These are phyloP conservation scores for Setophaga coronata DNA, from an alignment of 2,113 vertebrate species.

Conservation along the genomic window DNA sequence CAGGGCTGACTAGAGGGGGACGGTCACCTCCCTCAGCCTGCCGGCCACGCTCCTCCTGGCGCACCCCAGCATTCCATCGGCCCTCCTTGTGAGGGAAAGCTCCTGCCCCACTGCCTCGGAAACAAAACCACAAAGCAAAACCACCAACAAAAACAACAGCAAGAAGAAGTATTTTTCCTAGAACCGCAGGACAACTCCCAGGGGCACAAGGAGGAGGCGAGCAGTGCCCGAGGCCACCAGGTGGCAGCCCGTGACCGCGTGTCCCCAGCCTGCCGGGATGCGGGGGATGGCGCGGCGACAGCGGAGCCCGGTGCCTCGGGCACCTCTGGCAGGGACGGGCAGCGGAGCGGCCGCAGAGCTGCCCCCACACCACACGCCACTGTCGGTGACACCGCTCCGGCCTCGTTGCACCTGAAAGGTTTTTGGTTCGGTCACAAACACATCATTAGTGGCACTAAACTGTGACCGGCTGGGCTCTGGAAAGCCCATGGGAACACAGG, in stretches of 20 bases:
- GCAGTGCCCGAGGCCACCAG: neutral
- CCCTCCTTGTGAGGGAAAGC: neutral
- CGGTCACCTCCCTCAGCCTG: accelerated
- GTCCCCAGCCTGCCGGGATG: neutral
- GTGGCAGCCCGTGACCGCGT: neutral
- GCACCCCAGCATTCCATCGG: no score
- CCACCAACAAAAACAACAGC: neutral
- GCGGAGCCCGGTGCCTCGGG: accelerated
- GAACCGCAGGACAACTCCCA: accelerated
- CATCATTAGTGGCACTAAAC: accelerated
- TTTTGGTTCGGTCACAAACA: neutral
- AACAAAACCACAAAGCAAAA: neutral
- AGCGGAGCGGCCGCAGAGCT: no score
- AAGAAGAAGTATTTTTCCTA: accelerated
- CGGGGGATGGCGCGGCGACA: accelerated
- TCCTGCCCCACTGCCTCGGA: neutral
- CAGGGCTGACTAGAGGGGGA: accelerated
- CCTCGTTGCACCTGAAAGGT: accelerated
- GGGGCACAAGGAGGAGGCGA: accelerated
- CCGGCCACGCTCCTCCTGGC: accelerated
- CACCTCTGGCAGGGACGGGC: accelerated
- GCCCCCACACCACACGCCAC: accelerated
- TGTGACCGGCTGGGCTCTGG: accelerated
- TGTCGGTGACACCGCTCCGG: accelerated
- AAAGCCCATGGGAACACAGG: neutral